Percentiles rank a stretch among this genome's conserved stretches.
phyloP scores from a whole-genome alignment of 2,888 invertebrate species.

The Leucania comma region DNA sequence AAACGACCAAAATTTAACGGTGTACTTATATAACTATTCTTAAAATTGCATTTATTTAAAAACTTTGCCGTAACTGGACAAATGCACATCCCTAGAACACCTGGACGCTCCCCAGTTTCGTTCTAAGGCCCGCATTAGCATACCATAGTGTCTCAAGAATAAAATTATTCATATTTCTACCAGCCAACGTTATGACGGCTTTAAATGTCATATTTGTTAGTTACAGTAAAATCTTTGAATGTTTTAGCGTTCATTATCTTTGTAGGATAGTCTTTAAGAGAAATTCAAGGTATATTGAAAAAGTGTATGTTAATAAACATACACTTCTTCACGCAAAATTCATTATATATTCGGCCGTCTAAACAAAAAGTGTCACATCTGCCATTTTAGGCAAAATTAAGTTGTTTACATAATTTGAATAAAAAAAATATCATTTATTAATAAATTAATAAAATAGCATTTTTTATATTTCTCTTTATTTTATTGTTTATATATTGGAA shows the following conservation, averaged over 20 bases:
- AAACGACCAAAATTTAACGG: no score
- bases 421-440: no score
- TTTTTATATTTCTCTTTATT: no score
- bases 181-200: conserved; percentile 60
- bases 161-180: conserved; percentile 68
- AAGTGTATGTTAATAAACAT: no score
- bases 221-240: conserved; percentile 62
- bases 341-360: neutral
- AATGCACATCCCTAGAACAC: conserved; percentile 2
- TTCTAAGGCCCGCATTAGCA: conserved; percentile 67
- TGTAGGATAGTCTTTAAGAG: conserved; percentile 39
- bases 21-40: no score
- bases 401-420: no score
- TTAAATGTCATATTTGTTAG: conserved; percentile 63
- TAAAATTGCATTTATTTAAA: neutral
- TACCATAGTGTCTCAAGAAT: conserved; percentile 68
- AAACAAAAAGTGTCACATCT: no score
- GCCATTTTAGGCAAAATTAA: no score
- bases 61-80: neutral
- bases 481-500: no score
- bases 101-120: conserved; percentile 58
- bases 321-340: no score
- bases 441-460: no score
- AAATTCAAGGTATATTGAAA: conserved; percentile 12
- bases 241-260: conserved; percentile 51